These are phyloP conservation scores for Puntigrus tetrazona DNA, from an alignment of 2,113 vertebrate species.

Conservation along the genomic window DNA sequence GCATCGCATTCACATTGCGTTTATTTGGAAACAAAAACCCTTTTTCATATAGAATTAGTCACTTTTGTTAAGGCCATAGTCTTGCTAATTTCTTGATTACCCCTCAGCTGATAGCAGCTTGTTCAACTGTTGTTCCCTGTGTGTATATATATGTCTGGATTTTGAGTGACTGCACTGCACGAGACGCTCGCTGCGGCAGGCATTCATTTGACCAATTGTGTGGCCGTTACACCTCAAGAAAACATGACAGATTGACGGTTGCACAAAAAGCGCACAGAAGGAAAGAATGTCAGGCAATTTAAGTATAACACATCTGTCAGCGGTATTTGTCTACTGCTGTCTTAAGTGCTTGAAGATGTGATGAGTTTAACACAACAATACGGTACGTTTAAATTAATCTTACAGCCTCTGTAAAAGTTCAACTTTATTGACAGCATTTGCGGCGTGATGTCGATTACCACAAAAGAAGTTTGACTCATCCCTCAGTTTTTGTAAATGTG, in stretches of 20 bases:
- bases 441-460: neutral
- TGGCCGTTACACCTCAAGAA: slow-evolving; percentile 11
- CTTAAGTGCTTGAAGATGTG: neutral
- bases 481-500: neutral
- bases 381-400: neutral
- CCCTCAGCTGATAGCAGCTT: neutral
- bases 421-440: neutral
- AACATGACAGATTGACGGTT: slow-evolving; percentile 38
- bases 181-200: neutral
- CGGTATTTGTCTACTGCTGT: neutral
- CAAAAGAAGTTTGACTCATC: neutral
- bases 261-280: slow-evolving; percentile 14
- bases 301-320: neutral
- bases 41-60: neutral
- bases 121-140: neutral
- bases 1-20: neutral
- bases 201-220: slow-evolving; percentile 24
- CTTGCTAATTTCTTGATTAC: neutral
- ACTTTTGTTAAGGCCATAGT: neutral
- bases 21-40: too few relatives aligned
- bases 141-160: neutral
- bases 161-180: neutral
- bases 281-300: neutral
- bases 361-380: neutral
- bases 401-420: neutral